Base-by-base conservation (phyloP, 1,140 invertebrate genomes). In the Philotrypesis tridentata region DNA sequence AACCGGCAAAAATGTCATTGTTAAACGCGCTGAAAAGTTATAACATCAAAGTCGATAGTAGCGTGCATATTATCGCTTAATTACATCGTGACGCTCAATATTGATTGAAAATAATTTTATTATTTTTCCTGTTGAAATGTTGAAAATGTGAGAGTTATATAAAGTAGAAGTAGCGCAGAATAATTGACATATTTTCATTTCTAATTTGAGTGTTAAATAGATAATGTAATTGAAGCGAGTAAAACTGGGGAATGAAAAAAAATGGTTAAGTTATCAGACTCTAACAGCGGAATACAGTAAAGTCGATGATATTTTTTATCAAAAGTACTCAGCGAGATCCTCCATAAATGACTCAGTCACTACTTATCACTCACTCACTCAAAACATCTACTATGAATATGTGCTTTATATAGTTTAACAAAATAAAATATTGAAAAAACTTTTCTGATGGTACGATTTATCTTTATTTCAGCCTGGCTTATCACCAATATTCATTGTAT, bases 331-430 rank as follows among this genome's bases (percentile, higher is more conserved):
- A 88, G 87, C 60, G 63, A 75, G 40, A 67, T 82, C 55, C 73
- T 82, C 55, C 73, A 82, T 81, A 85, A 55, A 48, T 78, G 68
- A 84, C 74, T 83, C 72, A 83, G 82, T 85, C 86, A 86, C 83
- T 83, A 84, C 79, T 84, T 83, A 84, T 85, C 83, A 87, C 83
- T 85, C 83, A 85, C 78, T 86, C 84, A 86, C 85, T 87, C 85
- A 83, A 83, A 84, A 88, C 85, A 88, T 86, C 83, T 86, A 82
- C 87, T 87, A 87, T 86, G 85, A 87, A 88, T 87, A 87, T 88
- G 85, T 88, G 88, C 88, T 89, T 89, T 89, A 88, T 89, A 89
- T 87, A 88, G 86, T 89, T 87, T 88, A 88, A 88, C 85, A 87
- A 88, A 88, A 88, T 88, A 88, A 88, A 88, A 86, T 83, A 88